phyloP scores from a whole-genome alignment of 2,113 vertebrate species.

The Loxodonta africana region DNA sequence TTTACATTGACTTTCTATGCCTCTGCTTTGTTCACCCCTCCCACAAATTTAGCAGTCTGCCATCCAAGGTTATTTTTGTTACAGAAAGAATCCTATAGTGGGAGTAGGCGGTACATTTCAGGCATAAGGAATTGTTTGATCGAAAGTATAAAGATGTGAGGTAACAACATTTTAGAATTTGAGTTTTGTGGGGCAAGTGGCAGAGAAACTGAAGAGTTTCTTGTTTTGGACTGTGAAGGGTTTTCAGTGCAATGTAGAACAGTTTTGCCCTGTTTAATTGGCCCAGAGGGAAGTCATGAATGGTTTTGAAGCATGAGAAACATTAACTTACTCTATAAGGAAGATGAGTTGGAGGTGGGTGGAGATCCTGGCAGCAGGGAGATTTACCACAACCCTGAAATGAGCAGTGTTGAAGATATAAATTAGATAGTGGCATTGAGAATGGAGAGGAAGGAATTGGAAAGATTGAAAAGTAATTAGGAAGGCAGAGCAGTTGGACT shows the following conservation, averaged over 20 bases:
- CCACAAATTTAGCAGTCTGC: constrained; percentile 26
- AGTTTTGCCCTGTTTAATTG: neutral
- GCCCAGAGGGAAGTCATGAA: neutral
- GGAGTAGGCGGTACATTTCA: neutral
- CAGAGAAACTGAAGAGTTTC: neutral
- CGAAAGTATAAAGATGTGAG: neutral
- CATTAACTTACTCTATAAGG: neutral
- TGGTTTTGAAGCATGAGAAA: constrained; percentile 18
- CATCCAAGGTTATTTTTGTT: constrained; percentile 12
- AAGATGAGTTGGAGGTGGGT: neutral
- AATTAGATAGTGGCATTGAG: neutral
- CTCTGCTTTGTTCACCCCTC: neutral
- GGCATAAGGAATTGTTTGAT: constrained; percentile 22
- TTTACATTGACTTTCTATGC: neutral
- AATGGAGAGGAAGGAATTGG: neutral
- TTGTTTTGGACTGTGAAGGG: neutral
- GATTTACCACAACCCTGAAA: neutral
- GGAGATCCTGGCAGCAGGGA: neutral
- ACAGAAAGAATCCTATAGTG: neutral
- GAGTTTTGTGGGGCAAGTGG: neutral
- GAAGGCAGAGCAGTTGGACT: neutral
- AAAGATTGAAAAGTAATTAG: neutral
- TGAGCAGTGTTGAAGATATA: neutral
- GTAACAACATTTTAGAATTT: constrained; percentile 32
- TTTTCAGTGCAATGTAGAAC: neutral